Base-by-base conservation (phyloP, 2,113 vertebrate species). In the Furnarius figulus region DNA sequence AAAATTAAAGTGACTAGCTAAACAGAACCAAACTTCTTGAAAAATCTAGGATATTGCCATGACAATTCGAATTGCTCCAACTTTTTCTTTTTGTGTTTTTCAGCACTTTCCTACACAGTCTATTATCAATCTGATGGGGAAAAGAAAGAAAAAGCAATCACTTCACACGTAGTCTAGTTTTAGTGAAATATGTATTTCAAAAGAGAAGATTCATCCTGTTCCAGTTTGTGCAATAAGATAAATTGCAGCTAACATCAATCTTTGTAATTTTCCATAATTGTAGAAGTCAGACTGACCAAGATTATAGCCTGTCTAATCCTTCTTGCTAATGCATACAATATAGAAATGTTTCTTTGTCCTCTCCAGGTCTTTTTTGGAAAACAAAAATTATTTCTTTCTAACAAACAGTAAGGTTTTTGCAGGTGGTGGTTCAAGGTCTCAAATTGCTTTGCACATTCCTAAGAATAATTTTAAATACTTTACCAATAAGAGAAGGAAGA, bases 1-100 rank as follows among this genome's bases (percentile, higher is more conserved):
- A 94, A 87, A 96, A 97, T 97, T 97, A 96, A 98, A 98, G 93
- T 97, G 92, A 97, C 89, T 97, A 96, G 96, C 94, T 98, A 97
- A 97, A 98, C 93, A 97, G 87, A 97, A 96, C 73, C 56, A 44
- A 98, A 98, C 86, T 97, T 97, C 94, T 92, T 95, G 61, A 96
- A 52, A 79, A 97, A 90, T 95, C 55, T 85, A 96, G 96, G 86
- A 72, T 93, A 96, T 97, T 96, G 89, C 91, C 85, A 95, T 96
- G 91, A 95, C 97, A 97, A 97, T 97, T 95, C 9, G 12, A 81
- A 86, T 70, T 72, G 78, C 73, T 95, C 62, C 74, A 84, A 96
- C 93, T 96, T 96, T 79, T 96, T 72, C 80, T 92, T 95, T 96
- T 95, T 94, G 78, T 93, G 79, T 88, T 74, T 95, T 97, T 95